phyloP scores from a whole-genome alignment of 2,888 invertebrate species.

The Dermolepida albohirtum region DNA sequence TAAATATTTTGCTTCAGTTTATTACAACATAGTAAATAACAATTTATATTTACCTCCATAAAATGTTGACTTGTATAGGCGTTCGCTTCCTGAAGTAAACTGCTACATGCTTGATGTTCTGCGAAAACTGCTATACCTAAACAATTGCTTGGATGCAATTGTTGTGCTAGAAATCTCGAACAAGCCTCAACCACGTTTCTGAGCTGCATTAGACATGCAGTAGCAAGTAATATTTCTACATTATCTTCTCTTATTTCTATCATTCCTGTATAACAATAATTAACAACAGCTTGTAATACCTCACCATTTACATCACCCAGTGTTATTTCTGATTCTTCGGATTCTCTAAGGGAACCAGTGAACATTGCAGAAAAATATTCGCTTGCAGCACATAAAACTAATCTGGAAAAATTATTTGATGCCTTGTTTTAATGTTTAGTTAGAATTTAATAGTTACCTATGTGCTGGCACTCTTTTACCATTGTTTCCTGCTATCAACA shows the following conservation, averaged over 20 bases:
- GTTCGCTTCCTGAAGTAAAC: slow-evolving; percentile 84
- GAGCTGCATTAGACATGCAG: slow-evolving; percentile 89
- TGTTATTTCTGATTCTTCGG: slow-evolving; percentile 84
- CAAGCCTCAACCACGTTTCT: slow-evolving; percentile 89
- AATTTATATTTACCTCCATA: slow-evolving; percentile 71
- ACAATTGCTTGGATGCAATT: slow-evolving; percentile 93
- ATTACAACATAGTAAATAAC: not conserved
- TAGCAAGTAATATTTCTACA: slow-evolving; percentile 88
- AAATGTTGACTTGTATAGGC: slow-evolving; percentile 87
- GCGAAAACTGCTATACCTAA: slow-evolving; percentile 94
- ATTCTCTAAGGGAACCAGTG: slow-evolving; percentile 86
- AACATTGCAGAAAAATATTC: slow-evolving; percentile 98
- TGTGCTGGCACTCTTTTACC: slow-evolving; percentile 69
- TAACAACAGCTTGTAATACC: slow-evolving; percentile 84
- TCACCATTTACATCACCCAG: slow-evolving; percentile 88
- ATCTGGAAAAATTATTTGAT: slow-evolving; percentile 63
- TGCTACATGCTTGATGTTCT: slow-evolving; percentile 88
- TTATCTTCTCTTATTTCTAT: slow-evolving; percentile 90
- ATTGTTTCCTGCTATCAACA: slow-evolving; percentile 80
- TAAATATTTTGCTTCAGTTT: not conserved
- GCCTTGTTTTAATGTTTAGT: not conserved
- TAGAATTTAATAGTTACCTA: slow-evolving; percentile 53
- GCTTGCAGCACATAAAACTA: slow-evolving; percentile 91
- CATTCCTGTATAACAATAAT: slow-evolving; percentile 92
- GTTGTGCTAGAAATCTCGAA: slow-evolving; percentile 88